phyloP scores from a whole-genome alignment of 2,888 invertebrate genomes.

The Ceramica pisi region DNA sequence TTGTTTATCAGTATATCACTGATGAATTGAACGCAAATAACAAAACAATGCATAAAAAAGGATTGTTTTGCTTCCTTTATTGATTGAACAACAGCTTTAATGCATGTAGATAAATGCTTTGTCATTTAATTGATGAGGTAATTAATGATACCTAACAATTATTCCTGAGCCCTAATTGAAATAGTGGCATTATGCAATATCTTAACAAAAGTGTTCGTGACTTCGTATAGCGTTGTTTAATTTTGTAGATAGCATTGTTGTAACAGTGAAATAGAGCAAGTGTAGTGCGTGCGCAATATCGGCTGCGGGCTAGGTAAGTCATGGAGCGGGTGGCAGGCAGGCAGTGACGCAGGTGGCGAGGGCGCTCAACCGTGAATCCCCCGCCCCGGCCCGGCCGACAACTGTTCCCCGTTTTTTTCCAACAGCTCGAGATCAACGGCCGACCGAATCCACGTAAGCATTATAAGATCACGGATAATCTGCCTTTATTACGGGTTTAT shows the following conservation, averaged over 20 bases:
- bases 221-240: constrained; percentile 49
- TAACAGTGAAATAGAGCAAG: constrained; percentile 43
- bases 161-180: constrained; percentile 23
- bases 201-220: constrained; percentile 41
- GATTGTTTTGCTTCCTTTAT: constrained; percentile 2
- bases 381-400: constrained; percentile 79
- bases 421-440: constrained; percentile 84
- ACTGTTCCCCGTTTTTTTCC: constrained; percentile 86
- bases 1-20: constrained; percentile 9
- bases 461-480: constrained; percentile 67
- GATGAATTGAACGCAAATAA: constrained; percentile 20
- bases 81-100: constrained; percentile 25
- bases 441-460: constrained; percentile 71
- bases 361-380: constrained; percentile 88
- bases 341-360: constrained; percentile 81
- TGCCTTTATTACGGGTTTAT: constrained; percentile 67
- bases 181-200: constrained; percentile 52
- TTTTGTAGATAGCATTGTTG: constrained; percentile 49
- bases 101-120: constrained; percentile 20
- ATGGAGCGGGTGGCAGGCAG: constrained; percentile 63
- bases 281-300: constrained; percentile 51
- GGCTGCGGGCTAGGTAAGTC: constrained; percentile 47
- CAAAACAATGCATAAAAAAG: constrained; percentile 16
- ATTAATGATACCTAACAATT: constrained; percentile 11
- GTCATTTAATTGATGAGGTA: constrained; percentile 26